A percentile compares a stretch with the other conserved stretches of the same genome.
These are phyloP conservation scores for Pangasius sanitwongsei DNA, from an alignment of 2,797 vertebrate genomes.

Conservation along the genomic window DNA sequence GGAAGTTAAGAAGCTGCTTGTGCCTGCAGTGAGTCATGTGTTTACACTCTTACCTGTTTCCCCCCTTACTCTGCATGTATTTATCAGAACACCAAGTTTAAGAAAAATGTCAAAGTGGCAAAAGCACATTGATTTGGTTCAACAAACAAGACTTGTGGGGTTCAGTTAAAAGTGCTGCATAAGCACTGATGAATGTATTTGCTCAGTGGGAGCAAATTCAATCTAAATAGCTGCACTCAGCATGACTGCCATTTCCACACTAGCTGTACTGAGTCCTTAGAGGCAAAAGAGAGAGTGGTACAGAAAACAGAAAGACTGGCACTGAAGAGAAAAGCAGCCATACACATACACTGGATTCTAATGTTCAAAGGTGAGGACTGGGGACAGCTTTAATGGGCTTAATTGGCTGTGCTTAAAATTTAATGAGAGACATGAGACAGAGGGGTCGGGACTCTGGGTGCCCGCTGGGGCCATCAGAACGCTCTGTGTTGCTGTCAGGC, in stretches of 20 bases:
- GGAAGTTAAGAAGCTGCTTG: constrained; percentile 96
- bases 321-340: not conserved
- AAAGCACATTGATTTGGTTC: constrained; percentile 46
- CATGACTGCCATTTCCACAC: constrained; percentile 36
- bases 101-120: constrained; percentile 40
- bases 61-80: constrained; percentile 14
- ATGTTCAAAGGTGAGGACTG: constrained; percentile 53
- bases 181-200: constrained; percentile 51
- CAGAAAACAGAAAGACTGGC: constrained; percentile 22
- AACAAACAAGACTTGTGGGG: constrained; percentile 43
- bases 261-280: constrained; percentile 35
- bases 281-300: constrained; percentile 4
- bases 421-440: constrained; percentile 51
- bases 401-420: constrained; percentile 60
- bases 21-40: constrained; percentile 89
- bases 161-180: constrained; percentile 35
- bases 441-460: constrained; percentile 39
- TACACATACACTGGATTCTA: constrained; percentile 17
- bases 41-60: constrained; percentile 11
- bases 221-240: constrained; percentile 47
- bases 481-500: constrained; percentile 19
- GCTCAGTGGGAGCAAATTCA: constrained; percentile 34
- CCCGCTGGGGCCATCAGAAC: constrained; percentile 35
- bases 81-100: constrained; percentile 21
- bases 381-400: constrained; percentile 54